A percentile compares a stretch with the other conserved stretches of the same genome.
Conservation (phyloP, 1,140 invertebrate genomes). For the Acromyrmex charruanus region DNA sequence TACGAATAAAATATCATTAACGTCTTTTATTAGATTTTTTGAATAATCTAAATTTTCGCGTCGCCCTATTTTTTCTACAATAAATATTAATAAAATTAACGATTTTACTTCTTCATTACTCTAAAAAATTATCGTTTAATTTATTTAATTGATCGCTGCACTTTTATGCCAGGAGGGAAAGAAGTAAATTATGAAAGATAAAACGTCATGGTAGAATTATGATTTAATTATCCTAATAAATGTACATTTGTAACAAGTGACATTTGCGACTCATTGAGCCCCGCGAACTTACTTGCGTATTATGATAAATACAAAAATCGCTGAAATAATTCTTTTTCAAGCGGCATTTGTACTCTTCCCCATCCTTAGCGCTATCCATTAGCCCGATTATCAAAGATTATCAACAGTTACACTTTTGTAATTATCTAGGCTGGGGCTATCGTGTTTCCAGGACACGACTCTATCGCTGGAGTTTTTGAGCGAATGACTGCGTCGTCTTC, state of each 20-base stretch:
- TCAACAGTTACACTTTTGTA: background rate
- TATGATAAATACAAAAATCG: slow-evolving; percentile 32
- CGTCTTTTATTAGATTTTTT: background rate
- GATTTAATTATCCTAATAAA: slow-evolving; percentile 56
- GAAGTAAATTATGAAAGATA: background rate
- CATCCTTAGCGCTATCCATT: background rate
- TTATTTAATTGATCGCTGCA: background rate
- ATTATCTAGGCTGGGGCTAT: slow-evolving; percentile 24
- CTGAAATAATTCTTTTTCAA: slow-evolving; percentile 24
- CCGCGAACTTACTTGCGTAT: background rate
- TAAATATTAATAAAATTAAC: slow-evolving; percentile 27
- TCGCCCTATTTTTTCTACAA: background rate
- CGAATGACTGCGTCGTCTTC: slow-evolving; percentile 62
- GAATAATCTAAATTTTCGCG: slow-evolving; percentile 28
- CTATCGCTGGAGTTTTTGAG: slow-evolving; percentile 64
- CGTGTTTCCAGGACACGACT: slow-evolving; percentile 36
- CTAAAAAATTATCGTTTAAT: slow-evolving; percentile 25
- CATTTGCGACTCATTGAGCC: slow-evolving; percentile 18
- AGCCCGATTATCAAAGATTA: slow-evolving; percentile 9
- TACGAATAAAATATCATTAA: background rate
- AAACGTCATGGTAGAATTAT: slow-evolving; percentile 1
- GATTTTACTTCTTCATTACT: background rate
- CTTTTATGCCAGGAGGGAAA: background rate
- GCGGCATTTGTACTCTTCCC: slow-evolving; percentile 31
- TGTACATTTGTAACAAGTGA: slow-evolving; percentile 59